Percentiles rank a stretch among this genome's conserved stretches.
These are phyloP conservation scores for Rhagonycha fulva DNA, from an alignment of 2,888 invertebrate genomes.

Conservation along the genomic window DNA sequence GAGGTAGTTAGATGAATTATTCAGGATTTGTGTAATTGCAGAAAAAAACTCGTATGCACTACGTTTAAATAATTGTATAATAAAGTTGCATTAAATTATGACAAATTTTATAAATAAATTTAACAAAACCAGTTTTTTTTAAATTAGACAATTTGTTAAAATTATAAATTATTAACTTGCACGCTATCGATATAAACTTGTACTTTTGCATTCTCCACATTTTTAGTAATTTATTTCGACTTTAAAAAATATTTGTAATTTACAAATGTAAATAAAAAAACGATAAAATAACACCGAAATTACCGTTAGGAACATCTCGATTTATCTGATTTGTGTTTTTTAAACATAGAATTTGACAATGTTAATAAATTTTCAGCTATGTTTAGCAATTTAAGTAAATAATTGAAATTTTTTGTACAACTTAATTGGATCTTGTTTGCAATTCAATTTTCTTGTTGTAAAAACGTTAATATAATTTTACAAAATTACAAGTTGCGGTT, in stretches of 20 bases:
- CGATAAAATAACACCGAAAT: not conserved
- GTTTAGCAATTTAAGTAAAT: not conserved
- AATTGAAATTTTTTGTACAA: not conserved
- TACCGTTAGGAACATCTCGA: not conserved
- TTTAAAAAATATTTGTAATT: not conserved
- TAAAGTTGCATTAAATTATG: not conserved
- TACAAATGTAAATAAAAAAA: not conserved
- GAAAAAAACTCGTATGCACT: not conserved
- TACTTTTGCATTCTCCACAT: not conserved
- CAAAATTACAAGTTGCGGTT: not conserved
- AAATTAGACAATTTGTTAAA: not conserved
- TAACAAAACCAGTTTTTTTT: not conserved
- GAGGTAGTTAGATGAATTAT: not conserved
- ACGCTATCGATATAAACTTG: not conserved
- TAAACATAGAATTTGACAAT: not conserved
- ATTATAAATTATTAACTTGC: not conserved
- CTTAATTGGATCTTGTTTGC: not conserved
- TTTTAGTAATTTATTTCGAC: not conserved
- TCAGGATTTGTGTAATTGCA: not conserved
- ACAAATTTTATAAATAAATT: not conserved
- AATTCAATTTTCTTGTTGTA: not conserved
- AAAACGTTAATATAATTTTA: not conserved
- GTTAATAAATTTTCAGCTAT: not conserved
- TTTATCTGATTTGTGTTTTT: not conserved
- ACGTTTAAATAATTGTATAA: not conserved